Evolutionary conservation across 2,797 vertebrate genomes (phyloP), one percentile per base, ranked within the genome.

Genomic region (Premnoplex brunnescens): DNA sequence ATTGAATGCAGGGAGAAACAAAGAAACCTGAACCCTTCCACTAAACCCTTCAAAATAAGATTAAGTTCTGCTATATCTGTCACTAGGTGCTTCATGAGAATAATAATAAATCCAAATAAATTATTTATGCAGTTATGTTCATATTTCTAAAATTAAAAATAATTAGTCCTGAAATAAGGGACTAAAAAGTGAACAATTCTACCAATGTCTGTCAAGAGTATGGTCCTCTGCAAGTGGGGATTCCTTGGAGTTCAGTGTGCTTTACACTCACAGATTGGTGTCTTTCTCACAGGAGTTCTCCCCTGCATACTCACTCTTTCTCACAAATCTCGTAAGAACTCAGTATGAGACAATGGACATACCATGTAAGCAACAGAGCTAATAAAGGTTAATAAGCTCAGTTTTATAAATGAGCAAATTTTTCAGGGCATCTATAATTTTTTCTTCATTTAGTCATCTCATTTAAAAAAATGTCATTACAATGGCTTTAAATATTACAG

Each of bases 401-500:
- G 22, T 63, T 93, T 96, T 89, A 93, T 72, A 94, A 93, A 96
- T 69, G 81, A 95, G n/a, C 14, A 79, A 46, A 46, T 63, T 81
- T 94, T 90, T 93, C 36, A 88, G 52, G 48, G 8, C 44, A 63
- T 82, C 28, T 48, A 9, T 91, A 91, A 34, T 77, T 93, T 95
- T 91, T 93, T 56, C 77, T 85, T 22, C 48, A 77, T 79, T 88
- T 92, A 86, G 19, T 63, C 83, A 85, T 78, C 67, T 88, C n/a
- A 68, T 93, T 95, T 77, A 1, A 52, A 80, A 93, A 94, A 93
- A 81, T 37, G 51, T 55, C 69, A 86, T 73, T 59, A 84, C 85
- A 94, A 84, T 63, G n/a, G 30, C 77, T 93, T 94, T 92, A 93
- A 93, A 91, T 90, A 94, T 71, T 93, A n/a, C 37, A 82, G 85